A percentile compares a stretch with the other conserved stretches of the same genome.
phyloP scores from a whole-genome alignment of 2,888 invertebrate species.

The Mimumesa dahlbomi region DNA sequence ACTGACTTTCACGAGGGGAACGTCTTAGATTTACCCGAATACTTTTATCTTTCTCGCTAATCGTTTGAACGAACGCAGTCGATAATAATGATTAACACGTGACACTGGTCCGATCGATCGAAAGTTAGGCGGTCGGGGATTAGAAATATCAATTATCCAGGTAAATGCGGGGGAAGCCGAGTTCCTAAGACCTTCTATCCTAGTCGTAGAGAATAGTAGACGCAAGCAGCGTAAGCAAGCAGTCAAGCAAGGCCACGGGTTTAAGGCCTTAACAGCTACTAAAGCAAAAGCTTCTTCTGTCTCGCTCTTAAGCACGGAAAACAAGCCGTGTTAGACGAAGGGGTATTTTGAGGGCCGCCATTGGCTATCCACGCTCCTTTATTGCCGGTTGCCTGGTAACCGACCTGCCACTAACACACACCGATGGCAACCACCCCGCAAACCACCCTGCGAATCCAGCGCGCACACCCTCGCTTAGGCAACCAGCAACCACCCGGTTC shows the following conservation, averaged over 20 bases:
- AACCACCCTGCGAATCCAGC: slow-evolving; percentile 53
- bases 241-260: slow-evolving; percentile 59
- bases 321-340: slow-evolving; percentile 78
- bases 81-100: no score
- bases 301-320: slow-evolving; percentile 77
- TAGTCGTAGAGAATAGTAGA: slow-evolving; percentile 11
- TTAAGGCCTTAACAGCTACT: slow-evolving; percentile 80
- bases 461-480: slow-evolving; percentile 57
- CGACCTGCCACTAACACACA: slow-evolving; percentile 70
- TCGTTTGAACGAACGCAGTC: no score
- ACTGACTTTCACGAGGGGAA: no score
- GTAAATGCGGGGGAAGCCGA: slow-evolving; percentile 23
- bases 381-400: slow-evolving; percentile 79
- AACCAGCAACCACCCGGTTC: slow-evolving; percentile 46
- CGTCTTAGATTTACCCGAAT: no score
- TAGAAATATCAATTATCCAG: slow-evolving; percentile 74
- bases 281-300: slow-evolving; percentile 77
- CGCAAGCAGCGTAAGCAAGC: slow-evolving; percentile 26
- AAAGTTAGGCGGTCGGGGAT: slow-evolving; percentile 57
- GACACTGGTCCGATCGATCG: no score
- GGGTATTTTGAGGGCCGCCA: slow-evolving; percentile 79
- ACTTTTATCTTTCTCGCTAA: no score
- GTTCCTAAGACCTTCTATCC: slow-evolving; percentile 44
- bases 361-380: slow-evolving; percentile 79
- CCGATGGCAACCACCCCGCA: slow-evolving; percentile 58